Evolutionary conservation across 30 jellyfish, hydroid and myxozoan species (phyloP).

Genomic region (Chrysaora quinquecirrha): DNA sequence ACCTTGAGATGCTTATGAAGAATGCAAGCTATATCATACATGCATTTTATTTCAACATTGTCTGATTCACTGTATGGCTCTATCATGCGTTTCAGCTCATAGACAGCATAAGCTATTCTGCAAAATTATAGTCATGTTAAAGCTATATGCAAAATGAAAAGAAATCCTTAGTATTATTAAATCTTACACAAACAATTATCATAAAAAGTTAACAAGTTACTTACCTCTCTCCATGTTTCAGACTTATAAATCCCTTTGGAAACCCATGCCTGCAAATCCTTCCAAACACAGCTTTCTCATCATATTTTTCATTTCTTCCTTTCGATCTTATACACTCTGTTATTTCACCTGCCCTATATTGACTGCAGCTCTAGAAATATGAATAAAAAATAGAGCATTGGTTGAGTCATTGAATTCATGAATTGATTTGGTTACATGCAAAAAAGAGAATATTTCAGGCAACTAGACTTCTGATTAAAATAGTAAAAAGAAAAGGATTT

Average conservation of each 20-base stretch:
- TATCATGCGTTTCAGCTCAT: slow-evolving; percentile 41
- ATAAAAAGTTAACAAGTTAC: background rate
- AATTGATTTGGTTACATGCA: background rate
- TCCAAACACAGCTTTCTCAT: slow-evolving; percentile 22
- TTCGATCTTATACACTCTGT: slow-evolving; percentile 43
- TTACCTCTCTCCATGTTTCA: slow-evolving; percentile 18
- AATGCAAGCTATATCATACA: slow-evolving; percentile 65
- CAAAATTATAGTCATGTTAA: background rate
- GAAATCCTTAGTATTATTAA: background rate
- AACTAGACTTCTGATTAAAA: background rate
- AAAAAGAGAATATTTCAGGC: background rate
- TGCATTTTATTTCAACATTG: slow-evolving; percentile 22
- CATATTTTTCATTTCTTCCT: slow-evolving; percentile 23
- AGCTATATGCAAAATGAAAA: too few species aligned
- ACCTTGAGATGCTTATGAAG: slow-evolving; percentile 32
- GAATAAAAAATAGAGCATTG: background rate
- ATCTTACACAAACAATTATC: too few species aligned
- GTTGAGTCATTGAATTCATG: background rate
- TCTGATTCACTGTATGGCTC: slow-evolving; percentile 11
- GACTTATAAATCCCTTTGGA: slow-evolving; percentile 18
- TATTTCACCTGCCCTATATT: slow-evolving; percentile 40
- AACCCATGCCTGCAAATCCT: slow-evolving; percentile 14
- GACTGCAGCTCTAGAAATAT: slow-evolving; percentile 28
- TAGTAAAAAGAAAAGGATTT: background rate
- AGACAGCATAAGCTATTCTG: slow-evolving; percentile 56